Evolutionary conservation across 2,797 vertebrate species (phyloP), one percentile per base, ranked within the genome.

Genomic region (Champsocephalus esox): DNA sequence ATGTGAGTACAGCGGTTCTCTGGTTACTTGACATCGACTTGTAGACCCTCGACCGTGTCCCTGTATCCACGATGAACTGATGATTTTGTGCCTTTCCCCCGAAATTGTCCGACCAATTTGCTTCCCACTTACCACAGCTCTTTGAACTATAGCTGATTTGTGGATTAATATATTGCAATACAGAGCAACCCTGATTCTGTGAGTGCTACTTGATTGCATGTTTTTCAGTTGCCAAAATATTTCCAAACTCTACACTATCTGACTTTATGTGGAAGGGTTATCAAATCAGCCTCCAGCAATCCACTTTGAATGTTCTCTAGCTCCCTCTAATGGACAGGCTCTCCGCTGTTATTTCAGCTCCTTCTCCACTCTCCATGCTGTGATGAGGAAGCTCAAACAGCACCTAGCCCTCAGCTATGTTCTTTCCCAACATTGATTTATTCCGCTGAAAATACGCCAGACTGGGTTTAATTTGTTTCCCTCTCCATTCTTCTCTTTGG

Each of bases 271-370:
- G 67, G 48, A 48, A 75, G 24, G 67, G 54, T 78, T 68, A 85
- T 72, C 59, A 64, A 75, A 66, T 71, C 41, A 24, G 48, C 72
- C 59, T 57, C 60, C 60, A 81, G 54, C 32, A 66, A 49, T 45
- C 62, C 14, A 38, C 87, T 88, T 80, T 88, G 80, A 38, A 87
- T 90, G 63, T 92, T 92, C 84, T 90, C 78, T 82, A 91, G 92
- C 93, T 86, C 93, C 94, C 93, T 91, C 93, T 94, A 90, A 91
- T 93, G 94, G 92, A 82, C 87, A 82, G 73, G 84, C 61, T 44
- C 50, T 67, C 58, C 45, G 59, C 58, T 83, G 59, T 78, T 75
- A 75, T 81, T 87, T 85, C 76, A 69, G 73, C 64, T 75, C 73
- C 46, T 19, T 71, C 72, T 76, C 48, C 38, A 83, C 75, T 75